phyloP scores from a whole-genome alignment of 2,797 vertebrate genomes.

The Cirrhinus molitorella region DNA sequence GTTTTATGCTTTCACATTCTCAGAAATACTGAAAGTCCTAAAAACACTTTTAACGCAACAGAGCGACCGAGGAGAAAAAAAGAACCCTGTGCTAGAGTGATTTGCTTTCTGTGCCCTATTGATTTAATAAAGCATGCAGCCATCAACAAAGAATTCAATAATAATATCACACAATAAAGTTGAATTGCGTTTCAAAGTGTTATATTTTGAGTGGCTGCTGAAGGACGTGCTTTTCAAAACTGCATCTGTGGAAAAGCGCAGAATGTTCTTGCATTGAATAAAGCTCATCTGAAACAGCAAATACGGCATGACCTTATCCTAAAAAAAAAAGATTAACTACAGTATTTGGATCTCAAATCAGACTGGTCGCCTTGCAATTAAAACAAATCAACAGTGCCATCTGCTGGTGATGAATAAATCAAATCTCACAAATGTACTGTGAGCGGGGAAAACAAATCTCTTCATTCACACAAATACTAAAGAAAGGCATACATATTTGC shows the following conservation, averaged over 20 bases:
- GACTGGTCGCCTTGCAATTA: background rate
- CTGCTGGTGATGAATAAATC: background rate
- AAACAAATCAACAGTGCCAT: constrained; percentile 18
- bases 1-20: background rate
- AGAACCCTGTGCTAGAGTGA: background rate
- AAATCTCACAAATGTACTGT: too few species aligned
- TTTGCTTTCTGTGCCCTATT: constrained; percentile 7
- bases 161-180: constrained; percentile 4
- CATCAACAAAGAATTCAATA: background rate
- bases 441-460: background rate
- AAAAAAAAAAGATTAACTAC: background rate
- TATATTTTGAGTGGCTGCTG: background rate
- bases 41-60: background rate
- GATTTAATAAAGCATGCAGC: constrained; percentile 14
- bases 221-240: constrained; percentile 16
- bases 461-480: background rate
- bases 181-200: constrained; percentile 14
- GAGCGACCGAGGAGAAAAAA: background rate
- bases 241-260: background rate
- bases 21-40: background rate
- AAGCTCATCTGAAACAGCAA: background rate
- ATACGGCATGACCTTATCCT: background rate
- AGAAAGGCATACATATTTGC: background rate
- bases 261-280: background rate
- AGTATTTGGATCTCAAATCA: background rate